Percentiles rank a stretch among this genome's conserved stretches.
Conservation (phyloP, 2,888 invertebrate species). For the Acronicta aceris region DNA sequence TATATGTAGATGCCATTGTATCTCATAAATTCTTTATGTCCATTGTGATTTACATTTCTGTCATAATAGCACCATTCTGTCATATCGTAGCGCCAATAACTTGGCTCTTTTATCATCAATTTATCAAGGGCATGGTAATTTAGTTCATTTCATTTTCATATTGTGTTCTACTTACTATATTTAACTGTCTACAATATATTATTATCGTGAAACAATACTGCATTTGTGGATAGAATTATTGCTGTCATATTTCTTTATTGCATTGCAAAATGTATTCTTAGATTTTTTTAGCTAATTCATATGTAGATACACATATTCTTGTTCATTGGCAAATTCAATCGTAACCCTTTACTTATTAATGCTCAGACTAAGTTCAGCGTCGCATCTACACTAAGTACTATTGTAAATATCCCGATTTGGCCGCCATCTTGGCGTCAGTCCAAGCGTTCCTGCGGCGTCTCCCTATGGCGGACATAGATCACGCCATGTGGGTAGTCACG, state of each 20-base stretch:
- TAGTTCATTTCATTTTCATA: neutral
- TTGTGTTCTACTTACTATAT: too few relatives aligned
- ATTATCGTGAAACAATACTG: too few relatives aligned
- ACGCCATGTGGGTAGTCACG: conserved; percentile 70
- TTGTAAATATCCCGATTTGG: conserved; percentile 78
- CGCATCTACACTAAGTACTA: conserved; percentile 57
- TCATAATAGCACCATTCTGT: too few relatives aligned
- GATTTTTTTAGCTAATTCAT: too few relatives aligned
- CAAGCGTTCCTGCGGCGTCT: conserved; percentile 69
- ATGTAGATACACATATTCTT: too few relatives aligned
- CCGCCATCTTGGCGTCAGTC: conserved; percentile 70
- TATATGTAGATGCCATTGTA: too few relatives aligned
- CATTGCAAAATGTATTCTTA: too few relatives aligned
- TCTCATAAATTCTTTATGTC: conserved; percentile 8
- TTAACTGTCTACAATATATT: too few relatives aligned
- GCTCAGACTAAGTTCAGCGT: conserved; percentile 62
- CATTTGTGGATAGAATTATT: too few relatives aligned
- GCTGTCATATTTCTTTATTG: too few relatives aligned
- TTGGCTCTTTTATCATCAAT: neutral
- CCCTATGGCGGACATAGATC: conserved; percentile 67
- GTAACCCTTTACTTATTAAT: neutral
- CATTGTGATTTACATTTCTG: conserved; percentile 1
- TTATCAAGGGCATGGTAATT: conserved; percentile 1
- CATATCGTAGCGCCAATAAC: neutral
- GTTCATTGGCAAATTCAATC: too few relatives aligned